Evolutionary conservation across 1,140 invertebrate genomes (phyloP).

Genomic region (Neodiprion lecontei): DNA sequence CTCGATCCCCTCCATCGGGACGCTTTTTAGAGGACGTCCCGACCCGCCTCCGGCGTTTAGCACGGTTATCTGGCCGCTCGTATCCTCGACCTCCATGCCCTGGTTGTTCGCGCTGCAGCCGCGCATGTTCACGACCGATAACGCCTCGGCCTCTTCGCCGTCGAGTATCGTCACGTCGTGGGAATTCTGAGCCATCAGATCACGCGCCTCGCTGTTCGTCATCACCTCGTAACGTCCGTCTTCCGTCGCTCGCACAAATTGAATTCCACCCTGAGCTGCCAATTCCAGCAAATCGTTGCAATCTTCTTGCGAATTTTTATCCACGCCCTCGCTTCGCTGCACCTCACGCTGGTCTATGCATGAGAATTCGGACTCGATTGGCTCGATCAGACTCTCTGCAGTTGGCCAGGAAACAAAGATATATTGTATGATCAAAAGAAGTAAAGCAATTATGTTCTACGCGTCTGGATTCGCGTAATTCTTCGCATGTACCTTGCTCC

Average conservation of each 20-base stretch:
- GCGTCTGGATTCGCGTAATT: too few species aligned
- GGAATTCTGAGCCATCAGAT: constrained; percentile 59
- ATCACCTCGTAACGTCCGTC: constrained; percentile 61
- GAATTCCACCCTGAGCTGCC: constrained; percentile 58
- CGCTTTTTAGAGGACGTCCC: constrained; percentile 28
- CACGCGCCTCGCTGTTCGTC: constrained; percentile 57
- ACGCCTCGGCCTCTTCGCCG: constrained; percentile 50
- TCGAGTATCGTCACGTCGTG: constrained; percentile 57
- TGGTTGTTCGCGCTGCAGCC: constrained; percentile 27
- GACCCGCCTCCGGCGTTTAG: constrained; percentile 41
- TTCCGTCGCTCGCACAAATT: constrained; percentile 60
- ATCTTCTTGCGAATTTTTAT: constrained; percentile 34
- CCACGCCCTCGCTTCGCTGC: not conserved
- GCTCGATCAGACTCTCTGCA: not conserved
- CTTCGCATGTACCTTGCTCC: constrained; percentile 45
- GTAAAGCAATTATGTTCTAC: too few species aligned
- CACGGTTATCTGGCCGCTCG: constrained; percentile 48
- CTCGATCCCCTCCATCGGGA: constrained; percentile 41
- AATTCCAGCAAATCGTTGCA: constrained; percentile 57
- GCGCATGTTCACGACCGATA: constrained; percentile 47
- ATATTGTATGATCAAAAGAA: not conserved
- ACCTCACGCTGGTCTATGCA: not conserved
- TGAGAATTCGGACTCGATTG: not conserved
- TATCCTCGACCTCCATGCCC: constrained; percentile 36
- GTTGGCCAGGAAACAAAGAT: not conserved